Conservation (phyloP, 2,113 vertebrate genomes). For the Cottus gobio region DNA sequence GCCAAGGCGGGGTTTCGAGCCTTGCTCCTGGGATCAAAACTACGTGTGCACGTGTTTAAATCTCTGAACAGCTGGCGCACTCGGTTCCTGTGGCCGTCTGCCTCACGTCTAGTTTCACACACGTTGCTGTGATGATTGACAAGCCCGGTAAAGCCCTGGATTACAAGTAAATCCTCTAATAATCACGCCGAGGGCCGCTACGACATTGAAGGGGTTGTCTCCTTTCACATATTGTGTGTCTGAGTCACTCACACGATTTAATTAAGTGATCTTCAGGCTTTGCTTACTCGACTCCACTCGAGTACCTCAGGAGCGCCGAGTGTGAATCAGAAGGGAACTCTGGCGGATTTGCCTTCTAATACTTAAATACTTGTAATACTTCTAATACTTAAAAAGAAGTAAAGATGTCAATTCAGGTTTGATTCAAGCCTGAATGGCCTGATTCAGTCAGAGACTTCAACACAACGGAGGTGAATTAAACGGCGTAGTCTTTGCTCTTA, state of each 20-base stretch:
- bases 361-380: not conserved
- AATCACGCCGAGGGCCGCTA: constrained; percentile 41
- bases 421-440: not conserved
- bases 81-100: constrained; percentile 17
- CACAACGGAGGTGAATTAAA: not conserved
- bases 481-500: not conserved
- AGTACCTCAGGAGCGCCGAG: not conserved
- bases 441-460: not conserved
- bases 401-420: not conserved
- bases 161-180: constrained; percentile 71
- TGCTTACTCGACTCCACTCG: constrained; percentile 1
- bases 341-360: not conserved
- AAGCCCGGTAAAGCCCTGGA: constrained; percentile 54
- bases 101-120: constrained; percentile 1
- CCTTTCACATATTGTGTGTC: constrained; percentile 36
- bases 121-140: constrained; percentile 59
- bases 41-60: not conserved
- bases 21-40: not conserved
- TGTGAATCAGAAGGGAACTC: not conserved
- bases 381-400: not conserved
- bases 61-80: constrained; percentile 29
- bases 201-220: constrained; percentile 35
- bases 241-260: constrained; percentile 57
- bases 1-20: not conserved
- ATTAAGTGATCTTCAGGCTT: constrained; percentile 51